phyloP scores from a whole-genome alignment of 2,113 vertebrate genomes.

The Stercorarius parasiticus region DNA sequence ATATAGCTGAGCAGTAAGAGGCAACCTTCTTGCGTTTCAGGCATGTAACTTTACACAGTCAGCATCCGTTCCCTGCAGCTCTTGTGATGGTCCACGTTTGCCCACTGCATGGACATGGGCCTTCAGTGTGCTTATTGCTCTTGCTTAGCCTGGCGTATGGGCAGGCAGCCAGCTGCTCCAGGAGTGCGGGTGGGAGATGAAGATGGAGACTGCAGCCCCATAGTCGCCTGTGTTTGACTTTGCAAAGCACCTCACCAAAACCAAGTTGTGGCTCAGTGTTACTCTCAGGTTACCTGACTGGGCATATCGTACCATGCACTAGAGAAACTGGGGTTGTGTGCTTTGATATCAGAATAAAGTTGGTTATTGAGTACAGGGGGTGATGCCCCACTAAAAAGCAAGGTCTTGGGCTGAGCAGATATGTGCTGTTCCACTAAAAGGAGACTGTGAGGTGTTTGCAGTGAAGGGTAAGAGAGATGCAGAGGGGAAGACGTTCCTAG shows the following conservation, averaged over 20 bases:
- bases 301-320: background rate
- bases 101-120: background rate
- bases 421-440: background rate
- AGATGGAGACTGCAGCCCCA: fast-evolving
- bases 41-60: background rate
- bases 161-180: background rate
- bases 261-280: background rate
- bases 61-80: background rate
- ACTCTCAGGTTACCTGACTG: background rate
- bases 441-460: background rate
- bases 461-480: background rate
- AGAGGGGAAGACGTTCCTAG: background rate
- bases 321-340: background rate
- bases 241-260: background rate
- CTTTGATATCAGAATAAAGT: background rate
- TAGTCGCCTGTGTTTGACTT: background rate
- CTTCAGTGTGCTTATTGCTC: background rate
- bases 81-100: background rate
- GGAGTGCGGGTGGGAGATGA: background rate
- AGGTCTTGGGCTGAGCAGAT: background rate
- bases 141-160: background rate
- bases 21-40: background rate
- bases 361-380: background rate
- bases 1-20: background rate
- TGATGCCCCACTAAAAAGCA: background rate